A percentile compares a stretch with the other conserved stretches of the same genome.
These are phyloP conservation scores for Chloebia gouldiae DNA, from an alignment of 2,113 vertebrate genomes.

Conservation along the genomic window DNA sequence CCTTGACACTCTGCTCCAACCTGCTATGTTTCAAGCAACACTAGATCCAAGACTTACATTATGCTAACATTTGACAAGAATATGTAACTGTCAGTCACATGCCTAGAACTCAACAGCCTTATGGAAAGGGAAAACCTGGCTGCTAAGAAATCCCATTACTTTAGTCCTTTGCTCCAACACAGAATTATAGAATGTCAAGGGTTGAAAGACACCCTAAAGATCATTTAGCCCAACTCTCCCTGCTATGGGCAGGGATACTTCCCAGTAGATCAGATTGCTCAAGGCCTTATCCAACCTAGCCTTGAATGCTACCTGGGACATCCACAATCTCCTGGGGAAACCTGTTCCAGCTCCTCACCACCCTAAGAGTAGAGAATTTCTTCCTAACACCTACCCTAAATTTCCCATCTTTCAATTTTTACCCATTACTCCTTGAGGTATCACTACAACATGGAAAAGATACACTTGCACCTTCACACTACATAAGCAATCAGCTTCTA, in stretches of 20 bases:
- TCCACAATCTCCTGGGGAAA: neutral
- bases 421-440: neutral
- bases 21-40: neutral
- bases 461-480: accelerated
- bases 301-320: neutral
- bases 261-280: neutral
- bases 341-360: neutral
- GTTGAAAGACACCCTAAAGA: neutral
- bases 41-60: neutral
- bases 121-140: neutral
- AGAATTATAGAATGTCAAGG: neutral
- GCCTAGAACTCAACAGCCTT: neutral
- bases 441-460: neutral
- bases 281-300: neutral
- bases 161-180: neutral
- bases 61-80: neutral
- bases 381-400: neutral
- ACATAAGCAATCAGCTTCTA: neutral
- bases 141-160: neutral
- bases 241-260: neutral
- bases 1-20: neutral
- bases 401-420: neutral
- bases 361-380: neutral
- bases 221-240: neutral
- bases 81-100: neutral